phyloP scores from a whole-genome alignment of 1,140 invertebrate genomes.

The Octopus bimaculoides region DNA sequence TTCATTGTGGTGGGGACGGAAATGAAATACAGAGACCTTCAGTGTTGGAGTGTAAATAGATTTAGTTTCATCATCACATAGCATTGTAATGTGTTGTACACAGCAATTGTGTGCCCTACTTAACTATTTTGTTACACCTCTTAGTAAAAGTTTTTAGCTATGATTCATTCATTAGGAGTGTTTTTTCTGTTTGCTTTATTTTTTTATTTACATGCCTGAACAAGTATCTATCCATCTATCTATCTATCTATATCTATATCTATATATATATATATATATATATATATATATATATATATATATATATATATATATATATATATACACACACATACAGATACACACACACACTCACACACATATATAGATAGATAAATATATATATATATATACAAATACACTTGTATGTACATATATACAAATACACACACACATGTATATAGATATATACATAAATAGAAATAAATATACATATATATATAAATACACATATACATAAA shows the following conservation, averaged over 20 bases:
- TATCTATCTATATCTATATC: neutral
- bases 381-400: neutral
- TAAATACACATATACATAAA: neutral
- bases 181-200: too few relatives aligned
- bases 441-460: neutral
- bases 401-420: neutral
- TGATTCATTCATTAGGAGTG: too few relatives aligned
- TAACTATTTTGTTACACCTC: too few relatives aligned
- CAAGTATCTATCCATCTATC: too few relatives aligned
- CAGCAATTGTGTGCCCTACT: too few relatives aligned
- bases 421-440: neutral
- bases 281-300: neutral
- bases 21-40: too few relatives aligned
- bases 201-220: too few relatives aligned
- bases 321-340: neutral
- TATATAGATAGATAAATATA: neutral
- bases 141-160: too few relatives aligned
- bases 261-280: neutral
- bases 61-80: too few relatives aligned
- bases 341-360: neutral
- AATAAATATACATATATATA: neutral
- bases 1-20: too few relatives aligned
- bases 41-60: too few relatives aligned
- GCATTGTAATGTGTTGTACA: too few relatives aligned
- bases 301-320: neutral